These are phyloP conservation scores for Oxystoma pomonae DNA, from an alignment of 2,888 invertebrate genomes.

Conservation along the genomic window DNA sequence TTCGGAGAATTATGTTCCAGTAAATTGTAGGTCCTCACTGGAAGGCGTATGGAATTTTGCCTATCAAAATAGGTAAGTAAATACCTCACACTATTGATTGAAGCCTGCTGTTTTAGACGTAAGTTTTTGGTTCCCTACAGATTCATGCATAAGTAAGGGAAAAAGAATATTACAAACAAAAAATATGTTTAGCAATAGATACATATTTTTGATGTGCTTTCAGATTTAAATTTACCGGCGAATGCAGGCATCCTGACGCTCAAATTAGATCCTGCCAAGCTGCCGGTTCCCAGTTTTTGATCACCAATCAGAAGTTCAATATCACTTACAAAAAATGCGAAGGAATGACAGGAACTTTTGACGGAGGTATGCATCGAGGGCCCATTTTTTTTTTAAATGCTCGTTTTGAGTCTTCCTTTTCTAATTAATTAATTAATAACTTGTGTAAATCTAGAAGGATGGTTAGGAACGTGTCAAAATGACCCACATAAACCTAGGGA, in stretches of 20 bases:
- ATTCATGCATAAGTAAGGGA: background rate
- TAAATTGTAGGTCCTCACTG: slow-evolving; percentile 87
- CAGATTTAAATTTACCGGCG: slow-evolving; percentile 80
- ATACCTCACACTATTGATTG: no score
- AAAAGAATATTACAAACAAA: background rate
- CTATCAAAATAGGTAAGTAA: slow-evolving; percentile 57
- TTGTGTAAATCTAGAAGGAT: no score
- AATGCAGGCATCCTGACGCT: slow-evolving; percentile 85
- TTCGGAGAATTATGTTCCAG: slow-evolving; percentile 83
- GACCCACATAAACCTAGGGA: no score
- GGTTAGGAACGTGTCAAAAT: no score
- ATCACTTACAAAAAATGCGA: slow-evolving; percentile 89
- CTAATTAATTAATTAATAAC: no score
- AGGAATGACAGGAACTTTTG: slow-evolving; percentile 86
- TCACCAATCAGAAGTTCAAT: slow-evolving; percentile 95
- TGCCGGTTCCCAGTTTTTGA: slow-evolving; percentile 91
- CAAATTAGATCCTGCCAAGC: slow-evolving; percentile 92
- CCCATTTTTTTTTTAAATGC: no score
- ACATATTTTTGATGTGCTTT: no score
- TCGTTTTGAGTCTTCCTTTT: no score
- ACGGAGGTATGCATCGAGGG: slow-evolving; percentile 63
- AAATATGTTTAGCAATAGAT: background rate
- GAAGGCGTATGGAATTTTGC: slow-evolving; percentile 97
- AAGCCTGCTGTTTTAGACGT: no score
- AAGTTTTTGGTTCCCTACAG: no score